A percentile compares a stretch with the other conserved stretches of the same genome.
phyloP scores from a whole-genome alignment of 2,113 vertebrate genomes.

The Malaclemys terrapin region DNA sequence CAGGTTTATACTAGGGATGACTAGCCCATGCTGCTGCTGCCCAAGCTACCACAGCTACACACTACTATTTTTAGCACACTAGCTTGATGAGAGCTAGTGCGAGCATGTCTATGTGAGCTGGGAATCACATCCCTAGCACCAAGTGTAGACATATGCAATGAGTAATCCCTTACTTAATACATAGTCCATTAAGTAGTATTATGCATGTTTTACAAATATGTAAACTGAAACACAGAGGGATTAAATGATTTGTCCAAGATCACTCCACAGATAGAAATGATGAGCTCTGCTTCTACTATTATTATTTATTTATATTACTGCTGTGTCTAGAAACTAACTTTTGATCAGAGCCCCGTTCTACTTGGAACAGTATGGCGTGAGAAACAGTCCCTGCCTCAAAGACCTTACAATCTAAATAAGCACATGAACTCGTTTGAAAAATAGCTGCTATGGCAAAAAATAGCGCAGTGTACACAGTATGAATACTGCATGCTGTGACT shows the following conservation, averaged over 20 bases:
- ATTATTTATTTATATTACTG: not conserved
- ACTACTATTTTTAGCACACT: not conserved
- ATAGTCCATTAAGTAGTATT: not conserved
- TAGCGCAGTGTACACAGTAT: not conserved
- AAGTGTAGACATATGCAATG: too few species aligned
- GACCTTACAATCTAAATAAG: not conserved
- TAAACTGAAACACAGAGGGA: not conserved
- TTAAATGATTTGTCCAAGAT: not conserved
- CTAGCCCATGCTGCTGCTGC: not conserved
- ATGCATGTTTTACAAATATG: not conserved
- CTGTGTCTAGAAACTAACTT: too few species aligned
- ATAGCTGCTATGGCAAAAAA: not conserved
- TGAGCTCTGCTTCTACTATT: not conserved
- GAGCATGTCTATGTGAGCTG: not conserved
- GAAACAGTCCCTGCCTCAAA: not conserved
- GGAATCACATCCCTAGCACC: too few species aligned
- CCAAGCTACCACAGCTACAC: too few species aligned
- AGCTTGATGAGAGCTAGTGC: not conserved
- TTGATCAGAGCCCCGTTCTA: not conserved
- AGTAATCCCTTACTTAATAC: too few species aligned
- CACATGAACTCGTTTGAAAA: not conserved
- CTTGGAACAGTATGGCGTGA: not conserved
- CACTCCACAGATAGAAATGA: not conserved
- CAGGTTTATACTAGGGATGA: not conserved
- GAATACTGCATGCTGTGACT: not conserved